Evolutionary conservation across 1,140 invertebrate species (phyloP).

Genomic region (Forficula auricularia): DNA sequence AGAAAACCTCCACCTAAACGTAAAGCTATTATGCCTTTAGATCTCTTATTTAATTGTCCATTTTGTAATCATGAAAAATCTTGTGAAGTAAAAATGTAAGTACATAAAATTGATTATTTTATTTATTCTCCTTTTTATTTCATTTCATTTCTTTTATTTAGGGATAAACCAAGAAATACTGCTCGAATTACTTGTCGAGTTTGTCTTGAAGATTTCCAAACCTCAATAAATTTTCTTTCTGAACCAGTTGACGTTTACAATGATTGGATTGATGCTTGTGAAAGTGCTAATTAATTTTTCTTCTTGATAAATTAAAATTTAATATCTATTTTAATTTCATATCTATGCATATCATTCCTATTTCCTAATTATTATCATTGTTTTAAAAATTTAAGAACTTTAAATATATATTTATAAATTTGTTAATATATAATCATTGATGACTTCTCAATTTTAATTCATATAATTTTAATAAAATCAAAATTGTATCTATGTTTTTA

Average conservation of each 20-base stretch:
- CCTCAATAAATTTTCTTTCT: conserved; percentile 87
- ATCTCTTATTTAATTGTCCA: conserved; percentile 95
- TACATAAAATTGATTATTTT: conserved; percentile 12
- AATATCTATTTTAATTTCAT: too few relatives aligned
- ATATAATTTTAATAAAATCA: too few relatives aligned
- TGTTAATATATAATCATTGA: too few relatives aligned
- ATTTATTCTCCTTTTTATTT: too few relatives aligned
- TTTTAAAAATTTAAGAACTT: too few relatives aligned
- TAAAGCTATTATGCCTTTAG: conserved; percentile 84
- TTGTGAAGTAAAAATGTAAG: conserved; percentile 98
- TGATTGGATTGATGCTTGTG: conserved; percentile 99
- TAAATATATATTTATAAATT: too few relatives aligned
- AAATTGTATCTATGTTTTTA: too few relatives aligned
- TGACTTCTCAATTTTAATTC: too few relatives aligned
- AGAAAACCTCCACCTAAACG: conserved; percentile 88
- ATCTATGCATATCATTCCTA: too few relatives aligned
- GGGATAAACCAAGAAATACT: conserved; percentile 83
- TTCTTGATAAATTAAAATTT: background rate
- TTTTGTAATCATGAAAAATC: conserved; percentile 99
- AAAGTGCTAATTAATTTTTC: conserved; percentile 56
- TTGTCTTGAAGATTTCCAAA: conserved; percentile 93
- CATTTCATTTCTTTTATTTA: conserved; percentile 27
- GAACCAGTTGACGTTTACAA: conserved; percentile 98
- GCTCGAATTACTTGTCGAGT: conserved; percentile 87
- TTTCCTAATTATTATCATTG: too few relatives aligned